phyloP scores from a whole-genome alignment of 2,113 vertebrate species.

The Anthoscopus minutus region DNA sequence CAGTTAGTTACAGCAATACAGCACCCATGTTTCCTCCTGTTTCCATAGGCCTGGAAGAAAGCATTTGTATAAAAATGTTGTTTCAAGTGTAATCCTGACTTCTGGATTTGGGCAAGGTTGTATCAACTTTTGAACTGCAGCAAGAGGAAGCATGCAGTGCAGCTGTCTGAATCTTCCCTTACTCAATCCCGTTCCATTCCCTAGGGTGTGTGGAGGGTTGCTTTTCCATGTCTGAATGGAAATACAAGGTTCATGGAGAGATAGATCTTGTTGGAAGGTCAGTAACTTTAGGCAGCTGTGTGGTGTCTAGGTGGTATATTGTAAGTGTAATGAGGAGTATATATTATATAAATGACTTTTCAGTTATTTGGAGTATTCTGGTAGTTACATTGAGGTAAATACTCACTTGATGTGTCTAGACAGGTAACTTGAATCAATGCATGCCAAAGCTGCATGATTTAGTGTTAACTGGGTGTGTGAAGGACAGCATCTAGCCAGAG shows the following conservation, averaged over 20 bases:
- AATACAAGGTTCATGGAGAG: background rate
- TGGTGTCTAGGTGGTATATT: background rate
- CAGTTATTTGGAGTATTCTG: background rate
- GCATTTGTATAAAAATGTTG: background rate
- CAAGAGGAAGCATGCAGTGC: background rate
- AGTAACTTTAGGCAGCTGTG: background rate
- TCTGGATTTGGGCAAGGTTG: background rate
- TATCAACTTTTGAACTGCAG: background rate
- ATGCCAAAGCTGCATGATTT: background rate
- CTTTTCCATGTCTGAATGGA: background rate
- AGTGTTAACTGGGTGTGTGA: background rate
- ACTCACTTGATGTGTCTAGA: background rate
- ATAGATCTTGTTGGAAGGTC: background rate
- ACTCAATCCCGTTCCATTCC: background rate
- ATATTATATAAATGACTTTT: background rate
- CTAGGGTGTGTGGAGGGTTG: background rate
- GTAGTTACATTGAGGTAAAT: background rate
- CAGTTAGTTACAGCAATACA: background rate
- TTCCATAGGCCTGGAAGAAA: background rate
- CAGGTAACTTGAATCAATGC: background rate
- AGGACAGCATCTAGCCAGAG: background rate
- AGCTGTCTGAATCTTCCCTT: background rate
- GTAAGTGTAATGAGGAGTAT: background rate
- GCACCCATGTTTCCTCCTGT: background rate
- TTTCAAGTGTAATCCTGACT: background rate